A percentile compares a stretch with the other conserved stretches of the same genome.
Evolutionary conservation across 2,113 vertebrate species (phyloP).

Genomic region (Oryzias woworae): DNA sequence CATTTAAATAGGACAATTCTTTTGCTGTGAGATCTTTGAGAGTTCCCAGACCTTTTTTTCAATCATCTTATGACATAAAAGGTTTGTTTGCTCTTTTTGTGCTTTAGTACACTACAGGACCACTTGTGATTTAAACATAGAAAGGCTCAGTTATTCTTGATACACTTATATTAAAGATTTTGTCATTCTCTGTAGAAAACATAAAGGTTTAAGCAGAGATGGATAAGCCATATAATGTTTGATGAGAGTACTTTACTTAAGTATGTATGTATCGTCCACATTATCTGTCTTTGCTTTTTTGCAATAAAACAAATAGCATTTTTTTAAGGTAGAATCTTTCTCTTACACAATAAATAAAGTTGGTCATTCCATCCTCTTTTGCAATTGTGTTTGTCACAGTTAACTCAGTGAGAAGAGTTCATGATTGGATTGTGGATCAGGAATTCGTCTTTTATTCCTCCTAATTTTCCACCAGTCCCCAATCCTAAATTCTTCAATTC

Average conservation of each 20-base stretch:
- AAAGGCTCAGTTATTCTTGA: too few species aligned
- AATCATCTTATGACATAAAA: conserved; percentile 5
- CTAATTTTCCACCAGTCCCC: conserved; percentile 7
- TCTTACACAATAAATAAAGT: conserved; percentile 3
- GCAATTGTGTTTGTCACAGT: conserved; percentile 21
- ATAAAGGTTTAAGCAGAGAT: too few species aligned
- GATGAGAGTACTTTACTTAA: too few species aligned
- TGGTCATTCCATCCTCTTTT: background rate
- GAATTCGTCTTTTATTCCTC: conserved; percentile 14
- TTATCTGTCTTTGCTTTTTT: too few species aligned
- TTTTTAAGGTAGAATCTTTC: background rate
- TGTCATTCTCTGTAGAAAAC: too few species aligned
- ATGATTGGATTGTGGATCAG: conserved; percentile 15
- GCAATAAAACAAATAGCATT: background rate
- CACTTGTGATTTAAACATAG: conserved; percentile 7
- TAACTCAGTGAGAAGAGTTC: conserved; percentile 17
- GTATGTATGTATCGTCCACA: too few species aligned
- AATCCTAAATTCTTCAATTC: conserved; percentile 5
- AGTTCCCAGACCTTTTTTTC: conserved; percentile 15
- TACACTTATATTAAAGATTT: too few species aligned
- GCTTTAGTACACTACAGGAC: background rate
- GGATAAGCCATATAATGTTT: too few species aligned
- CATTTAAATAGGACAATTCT: too few species aligned
- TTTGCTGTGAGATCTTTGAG: conserved; percentile 13
- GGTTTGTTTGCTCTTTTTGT: conserved; percentile 6